Base-by-base conservation (phyloP, 2,888 invertebrate species). In the Orthosia incerta region DNA sequence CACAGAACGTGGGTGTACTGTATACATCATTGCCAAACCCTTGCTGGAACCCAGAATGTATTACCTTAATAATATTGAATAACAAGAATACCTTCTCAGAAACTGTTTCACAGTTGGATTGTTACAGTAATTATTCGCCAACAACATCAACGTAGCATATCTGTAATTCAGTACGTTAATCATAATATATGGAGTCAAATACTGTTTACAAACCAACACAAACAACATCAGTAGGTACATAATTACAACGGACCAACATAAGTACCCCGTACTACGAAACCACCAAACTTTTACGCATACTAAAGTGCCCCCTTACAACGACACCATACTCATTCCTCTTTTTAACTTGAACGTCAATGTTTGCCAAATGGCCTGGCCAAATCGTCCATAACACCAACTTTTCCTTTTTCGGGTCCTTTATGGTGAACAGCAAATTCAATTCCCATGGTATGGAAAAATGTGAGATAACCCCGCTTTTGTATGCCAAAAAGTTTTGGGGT, bases 281-380 rank as follows among this genome's bases (percentile, higher is more conserved):
- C 83, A 83, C 80, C 75, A 74, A 89, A 90, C 82, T 89, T 89
- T 81, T 80, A 81, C 84, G 78, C 80, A 84, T 65, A 86, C 83
- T 80, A 88, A 89, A 91, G 86, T 87, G 85, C 86, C 88, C 88
- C 83, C 86, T 88, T 87, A 86, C 88, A 83, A 86, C 83, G 87
- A 88, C 85, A 88, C 86, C 31, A 31, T 84, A 87, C 87, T 85
- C 89, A 86, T 89, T 88, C 82, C 84, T 89, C 88, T 89, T 89
- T 88, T 88, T 87, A 90, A 91, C 89, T 91, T 85, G 76, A 82
- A 83, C 81, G 80, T 61, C 80, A 84, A 87, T 89, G 90, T 91
- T 90, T 92, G 92, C 92, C 91, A 92, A 93, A 93, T 90, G 90
- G 91, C 79, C 86, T 84, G 83, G 86, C 88, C 89, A 91, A 92